Percentiles rank a stretch among this genome's conserved stretches.
Conservation (phyloP, 2,797 vertebrate species). For the Chelon labrosus region DNA sequence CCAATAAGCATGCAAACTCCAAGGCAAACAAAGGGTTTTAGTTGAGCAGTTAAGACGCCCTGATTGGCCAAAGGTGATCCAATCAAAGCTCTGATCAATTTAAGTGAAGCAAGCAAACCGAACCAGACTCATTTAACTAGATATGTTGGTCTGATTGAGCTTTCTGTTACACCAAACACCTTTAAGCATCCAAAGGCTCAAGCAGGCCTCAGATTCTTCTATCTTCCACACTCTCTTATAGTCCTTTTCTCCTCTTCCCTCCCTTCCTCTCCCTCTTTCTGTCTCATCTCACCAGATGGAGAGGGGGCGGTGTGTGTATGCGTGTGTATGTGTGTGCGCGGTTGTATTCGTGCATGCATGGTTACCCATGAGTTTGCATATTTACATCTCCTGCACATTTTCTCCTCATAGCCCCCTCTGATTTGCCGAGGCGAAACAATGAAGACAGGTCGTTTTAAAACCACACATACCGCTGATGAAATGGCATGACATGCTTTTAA, state of each 20-base stretch:
- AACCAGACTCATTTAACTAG: too few relatives aligned
- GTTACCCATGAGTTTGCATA: conserved; percentile 76
- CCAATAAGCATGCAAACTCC: conserved; percentile 47
- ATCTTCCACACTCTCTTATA: conserved; percentile 30
- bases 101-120: conserved; percentile 7
- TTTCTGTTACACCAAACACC: too few relatives aligned
- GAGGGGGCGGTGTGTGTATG: conserved; percentile 62
- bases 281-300: conserved; percentile 75
- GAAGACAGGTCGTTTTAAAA: background rate
- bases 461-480: background rate
- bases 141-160: background rate
- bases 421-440: conserved; percentile 2
- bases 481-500: background rate
- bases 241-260: conserved; percentile 17
- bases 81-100: conserved; percentile 31
- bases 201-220: too few relatives aligned
- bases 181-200: too few relatives aligned
- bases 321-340: conserved; percentile 1
- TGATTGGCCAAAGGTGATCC: conserved; percentile 45
- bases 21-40: conserved; percentile 53
- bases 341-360: conserved; percentile 60
- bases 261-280: conserved; percentile 30
- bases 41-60: conserved; percentile 11
- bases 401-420: conserved; percentile 32
- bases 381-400: conserved; percentile 67